A percentile compares a stretch with the other conserved stretches of the same genome.
Evolutionary conservation across 2,888 invertebrate species (phyloP).

Genomic region (Cistogaster globosa): DNA sequence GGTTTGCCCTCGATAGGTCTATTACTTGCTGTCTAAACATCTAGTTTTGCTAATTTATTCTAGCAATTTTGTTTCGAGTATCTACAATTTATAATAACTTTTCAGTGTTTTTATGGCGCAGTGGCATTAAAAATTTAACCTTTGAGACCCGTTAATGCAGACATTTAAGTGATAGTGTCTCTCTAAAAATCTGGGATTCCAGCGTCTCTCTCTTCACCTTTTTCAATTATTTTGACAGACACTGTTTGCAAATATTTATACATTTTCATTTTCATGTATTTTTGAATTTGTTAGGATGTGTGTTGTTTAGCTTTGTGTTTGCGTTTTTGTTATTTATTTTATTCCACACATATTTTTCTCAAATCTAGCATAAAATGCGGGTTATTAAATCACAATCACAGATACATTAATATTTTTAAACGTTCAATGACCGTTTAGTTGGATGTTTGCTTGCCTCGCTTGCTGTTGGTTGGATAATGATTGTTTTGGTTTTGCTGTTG

Average conservation of each 20-base stretch:
- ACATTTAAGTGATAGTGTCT: no score
- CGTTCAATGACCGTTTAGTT: constrained; percentile 63
- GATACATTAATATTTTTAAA: constrained; percentile 2
- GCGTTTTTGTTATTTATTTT: constrained; percentile 9
- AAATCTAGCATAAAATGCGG: constrained; percentile 52
- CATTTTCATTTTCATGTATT: background rate
- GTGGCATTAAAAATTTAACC: no score
- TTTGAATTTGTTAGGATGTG: background rate
- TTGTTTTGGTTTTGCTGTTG: constrained; percentile 52
- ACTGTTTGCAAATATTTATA: constrained; percentile 26
- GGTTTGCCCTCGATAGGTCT: no score
- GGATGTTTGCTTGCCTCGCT: constrained; percentile 48
- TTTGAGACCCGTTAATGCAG: no score
- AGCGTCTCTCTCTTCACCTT: no score
- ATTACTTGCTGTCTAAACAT: no score
- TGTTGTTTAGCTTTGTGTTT: background rate
- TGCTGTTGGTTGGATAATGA: constrained; percentile 26
- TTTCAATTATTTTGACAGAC: background rate
- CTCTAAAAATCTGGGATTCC: no score
- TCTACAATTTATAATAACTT: no score
- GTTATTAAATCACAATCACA: constrained; percentile 18
- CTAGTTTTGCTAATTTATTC: no score
- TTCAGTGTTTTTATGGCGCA: no score
- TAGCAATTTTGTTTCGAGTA: no score
- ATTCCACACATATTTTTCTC: constrained; percentile 45